Evolutionary conservation across 2,797 vertebrate genomes (phyloP), one percentile per base, ranked within the genome.

Genomic region (Chaetodon trifasciatus): DNA sequence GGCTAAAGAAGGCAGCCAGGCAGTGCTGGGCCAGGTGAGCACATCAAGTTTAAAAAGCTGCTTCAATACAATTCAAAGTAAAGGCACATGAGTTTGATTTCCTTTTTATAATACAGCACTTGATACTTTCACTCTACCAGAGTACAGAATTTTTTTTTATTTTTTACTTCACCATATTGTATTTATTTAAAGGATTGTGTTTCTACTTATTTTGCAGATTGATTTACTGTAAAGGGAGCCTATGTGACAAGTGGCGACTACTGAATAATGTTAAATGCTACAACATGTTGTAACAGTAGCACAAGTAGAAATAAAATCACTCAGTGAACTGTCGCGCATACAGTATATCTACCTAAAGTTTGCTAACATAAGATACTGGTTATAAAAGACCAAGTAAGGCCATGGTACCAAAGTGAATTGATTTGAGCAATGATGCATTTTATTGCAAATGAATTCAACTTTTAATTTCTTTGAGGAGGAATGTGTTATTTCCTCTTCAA

Each of bases 1-100:
- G 86, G 47, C 76, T 95, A 10, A 90, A 76, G 73, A 95, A 86
- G 89, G 85, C 90, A 39, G 81, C 86, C n/a, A 89, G 91, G 73
- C 89, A 91, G 40, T 55, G 86, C 85, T 95, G 92, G 93, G 86
- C 86, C 53, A 93, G 88, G 95, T 95, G 47, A 89, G 85, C 24
- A 57, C 40, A 39, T 21, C 11, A 11, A 56, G 9, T 55, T 72
- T 16, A 17, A 8, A n/a, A 17, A 35, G 11, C 61, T 55, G 10
- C 17, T 70, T 5, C 56, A 8, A 44, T 68, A 32, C 9, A 49
- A 5, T 42, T 55, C 9, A 12, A 42, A 17, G 11, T 37, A 49
- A 24, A 65, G 5, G 3, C 21, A 40, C 12, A 35, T 65, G 3
- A 68, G 11, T 39, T 28, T 32, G 28, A 3, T 60, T 71, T 50